phyloP scores from a whole-genome alignment of 2,888 invertebrate species.

The Pseudococcus viburni region DNA sequence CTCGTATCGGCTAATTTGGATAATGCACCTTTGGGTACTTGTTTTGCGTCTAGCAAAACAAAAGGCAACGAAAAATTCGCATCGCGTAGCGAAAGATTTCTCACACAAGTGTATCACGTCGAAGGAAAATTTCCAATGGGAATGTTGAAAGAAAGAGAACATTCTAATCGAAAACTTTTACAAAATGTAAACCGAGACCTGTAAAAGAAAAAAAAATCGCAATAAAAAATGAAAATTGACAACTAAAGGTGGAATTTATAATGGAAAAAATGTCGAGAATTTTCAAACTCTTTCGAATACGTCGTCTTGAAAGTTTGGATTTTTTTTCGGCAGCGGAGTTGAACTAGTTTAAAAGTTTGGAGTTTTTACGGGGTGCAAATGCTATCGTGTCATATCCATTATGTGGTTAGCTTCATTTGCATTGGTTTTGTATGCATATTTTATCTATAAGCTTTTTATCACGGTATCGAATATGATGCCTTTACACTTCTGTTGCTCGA shows the following conservation, averaged over 20 bases:
- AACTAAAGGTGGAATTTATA: slow-evolving; percentile 40
- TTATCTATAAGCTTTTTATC: slow-evolving; percentile 31
- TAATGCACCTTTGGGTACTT: background rate
- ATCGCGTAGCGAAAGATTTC: background rate
- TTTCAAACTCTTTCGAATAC: slow-evolving; percentile 28
- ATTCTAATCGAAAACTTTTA: slow-evolving; percentile 35
- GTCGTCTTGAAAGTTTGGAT: slow-evolving; percentile 35
- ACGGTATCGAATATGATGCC: background rate
- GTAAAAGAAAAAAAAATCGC: background rate
- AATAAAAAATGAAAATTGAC: slow-evolving; percentile 40
- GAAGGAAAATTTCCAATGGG: slow-evolving; percentile 2
- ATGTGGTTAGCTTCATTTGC: slow-evolving; percentile 32
- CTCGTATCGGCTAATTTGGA: background rate
- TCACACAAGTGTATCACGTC: background rate
- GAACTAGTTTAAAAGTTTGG: slow-evolving; percentile 1
- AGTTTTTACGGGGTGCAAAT: background rate
- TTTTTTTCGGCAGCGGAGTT: background rate
- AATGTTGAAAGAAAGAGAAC: slow-evolving; percentile 29
- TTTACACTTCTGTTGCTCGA: background rate
- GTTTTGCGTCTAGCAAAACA: background rate
- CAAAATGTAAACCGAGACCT: slow-evolving; percentile 19
- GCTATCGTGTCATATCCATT: slow-evolving; percentile 2
- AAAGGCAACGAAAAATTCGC: background rate
- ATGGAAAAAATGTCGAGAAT: slow-evolving; percentile 30
- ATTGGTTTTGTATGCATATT: slow-evolving; percentile 10